Conservation (phyloP, 2,113 vertebrate genomes). For the Myiozetetes cayanensis region DNA sequence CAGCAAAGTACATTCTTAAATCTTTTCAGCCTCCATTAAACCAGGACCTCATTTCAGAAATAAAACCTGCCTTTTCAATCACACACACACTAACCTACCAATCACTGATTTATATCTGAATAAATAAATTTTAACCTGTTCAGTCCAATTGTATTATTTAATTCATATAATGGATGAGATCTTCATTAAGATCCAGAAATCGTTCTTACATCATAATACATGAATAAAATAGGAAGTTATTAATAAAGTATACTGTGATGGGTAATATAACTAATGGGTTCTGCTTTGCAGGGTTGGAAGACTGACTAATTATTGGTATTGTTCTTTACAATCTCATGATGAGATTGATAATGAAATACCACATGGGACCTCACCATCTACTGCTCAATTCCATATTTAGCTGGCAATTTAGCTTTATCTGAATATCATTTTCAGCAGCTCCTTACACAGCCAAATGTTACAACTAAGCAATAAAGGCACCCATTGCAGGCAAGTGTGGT, state of each 20-base stretch:
- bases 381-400: constrained; percentile 30
- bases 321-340: constrained; percentile 40
- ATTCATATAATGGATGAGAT: not conserved
- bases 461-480: not conserved
- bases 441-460: not conserved
- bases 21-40: not conserved
- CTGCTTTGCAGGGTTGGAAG: constrained; percentile 13
- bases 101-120: not conserved
- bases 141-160: not conserved
- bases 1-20: not conserved
- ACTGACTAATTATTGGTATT: constrained; percentile 41
- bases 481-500: not conserved
- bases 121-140: not conserved
- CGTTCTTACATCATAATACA: not conserved
- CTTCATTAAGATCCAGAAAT: not conserved
- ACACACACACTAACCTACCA: not conserved
- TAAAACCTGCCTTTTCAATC: not conserved
- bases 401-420: constrained; percentile 23
- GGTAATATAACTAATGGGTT: not conserved
- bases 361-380: constrained; percentile 8
- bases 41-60: not conserved
- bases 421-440: not conserved
- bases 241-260: not conserved
- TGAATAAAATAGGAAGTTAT: not conserved
- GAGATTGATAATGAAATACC: constrained; percentile 47